These are phyloP conservation scores for Hycleus phaleratus DNA, from an alignment of 1,140 invertebrate species.

Conservation along the genomic window DNA sequence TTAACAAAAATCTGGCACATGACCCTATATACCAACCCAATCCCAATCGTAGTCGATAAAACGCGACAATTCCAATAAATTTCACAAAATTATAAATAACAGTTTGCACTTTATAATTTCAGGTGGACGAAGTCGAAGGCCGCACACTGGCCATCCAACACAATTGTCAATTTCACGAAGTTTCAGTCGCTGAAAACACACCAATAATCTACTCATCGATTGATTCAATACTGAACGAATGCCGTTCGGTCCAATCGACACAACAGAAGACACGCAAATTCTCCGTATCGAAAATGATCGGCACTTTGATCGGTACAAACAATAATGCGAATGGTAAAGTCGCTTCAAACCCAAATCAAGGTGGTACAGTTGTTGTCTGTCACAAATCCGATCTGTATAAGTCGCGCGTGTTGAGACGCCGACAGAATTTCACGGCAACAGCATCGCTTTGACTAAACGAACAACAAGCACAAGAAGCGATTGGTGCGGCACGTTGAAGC, in stretches of 20 bases:
- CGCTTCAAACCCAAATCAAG: constrained; percentile 37
- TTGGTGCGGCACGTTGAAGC: constrained; percentile 23
- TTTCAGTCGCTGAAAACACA: constrained; percentile 70
- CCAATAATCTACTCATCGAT: constrained; percentile 60
- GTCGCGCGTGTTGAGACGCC: constrained; percentile 45
- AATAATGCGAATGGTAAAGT: constrained; percentile 35
- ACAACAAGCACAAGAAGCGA: constrained; percentile 17
- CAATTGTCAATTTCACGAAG: constrained; percentile 64
- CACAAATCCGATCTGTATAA: constrained; percentile 51
- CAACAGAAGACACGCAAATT: constrained; percentile 56
- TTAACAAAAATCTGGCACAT: too few relatives aligned
- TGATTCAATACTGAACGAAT: constrained; percentile 58
- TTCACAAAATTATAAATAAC: neutral
- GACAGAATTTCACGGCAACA: constrained; percentile 49
- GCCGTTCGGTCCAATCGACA: constrained; percentile 45
- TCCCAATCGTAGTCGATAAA: too few relatives aligned
- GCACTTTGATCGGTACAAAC: constrained; percentile 56
- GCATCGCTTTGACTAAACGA: constrained; percentile 48
- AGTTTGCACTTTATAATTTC: constrained; percentile 25
- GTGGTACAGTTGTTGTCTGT: constrained; percentile 49
- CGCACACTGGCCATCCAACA: constrained; percentile 55
- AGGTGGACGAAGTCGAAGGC: constrained; percentile 65
- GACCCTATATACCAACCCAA: too few relatives aligned
- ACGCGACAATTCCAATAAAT: neutral
- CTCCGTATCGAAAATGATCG: constrained; percentile 70